phyloP scores from a whole-genome alignment of 2,113 vertebrate genomes.

The Microtus pennsylvanicus region DNA sequence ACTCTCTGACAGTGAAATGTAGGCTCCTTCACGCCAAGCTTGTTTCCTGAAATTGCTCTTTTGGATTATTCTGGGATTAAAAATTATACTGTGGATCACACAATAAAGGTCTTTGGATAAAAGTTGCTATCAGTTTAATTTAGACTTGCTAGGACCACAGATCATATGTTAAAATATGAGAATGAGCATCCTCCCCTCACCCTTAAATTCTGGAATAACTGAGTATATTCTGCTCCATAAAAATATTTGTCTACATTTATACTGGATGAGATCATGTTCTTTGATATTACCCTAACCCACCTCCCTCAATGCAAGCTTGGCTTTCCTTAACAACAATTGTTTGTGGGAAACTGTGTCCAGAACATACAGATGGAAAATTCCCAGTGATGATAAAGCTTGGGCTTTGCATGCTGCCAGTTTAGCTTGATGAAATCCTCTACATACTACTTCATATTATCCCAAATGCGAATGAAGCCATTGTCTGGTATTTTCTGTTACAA shows the following conservation, averaged over 20 bases:
- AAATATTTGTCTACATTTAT: constrained; percentile 6
- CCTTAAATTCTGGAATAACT: not conserved
- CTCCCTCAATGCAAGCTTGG: not conserved
- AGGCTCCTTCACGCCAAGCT: constrained; percentile 59
- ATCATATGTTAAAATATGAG: not conserved
- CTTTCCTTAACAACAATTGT: not conserved
- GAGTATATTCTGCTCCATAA: not conserved
- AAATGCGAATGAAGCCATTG: not conserved
- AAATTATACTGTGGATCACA: constrained; percentile 60
- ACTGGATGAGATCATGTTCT: not conserved
- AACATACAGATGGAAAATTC: not conserved
- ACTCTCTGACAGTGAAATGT: constrained; percentile 56
- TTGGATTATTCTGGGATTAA: constrained; percentile 57
- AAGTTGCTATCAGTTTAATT: not conserved
- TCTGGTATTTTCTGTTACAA: not conserved
- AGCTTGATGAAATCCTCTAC: not conserved
- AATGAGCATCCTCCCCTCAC: not conserved
- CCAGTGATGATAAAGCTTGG: not conserved
- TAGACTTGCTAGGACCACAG: not conserved
- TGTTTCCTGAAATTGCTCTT: constrained; percentile 61
- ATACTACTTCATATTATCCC: not conserved
- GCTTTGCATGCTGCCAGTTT: not conserved
- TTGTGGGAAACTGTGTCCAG: not conserved
- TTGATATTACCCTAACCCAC: not conserved
- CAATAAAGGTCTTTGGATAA: constrained; percentile 64